These are phyloP conservation scores for Ariopsis seemanni DNA, from an alignment of 2,113 vertebrate genomes.

Conservation along the genomic window DNA sequence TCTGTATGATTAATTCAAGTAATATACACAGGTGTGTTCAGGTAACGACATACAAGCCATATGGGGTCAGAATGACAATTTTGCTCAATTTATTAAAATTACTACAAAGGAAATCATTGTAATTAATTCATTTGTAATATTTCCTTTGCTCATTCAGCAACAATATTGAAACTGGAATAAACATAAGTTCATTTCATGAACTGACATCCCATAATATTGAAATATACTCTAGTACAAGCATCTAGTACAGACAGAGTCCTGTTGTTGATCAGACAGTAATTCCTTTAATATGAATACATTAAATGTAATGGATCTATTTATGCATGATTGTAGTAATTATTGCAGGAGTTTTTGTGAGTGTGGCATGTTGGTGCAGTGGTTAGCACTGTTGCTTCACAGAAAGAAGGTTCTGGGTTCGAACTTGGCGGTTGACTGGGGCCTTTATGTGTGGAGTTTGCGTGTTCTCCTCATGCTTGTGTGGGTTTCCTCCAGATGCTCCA, in stretches of 20 bases:
- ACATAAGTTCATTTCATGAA: background rate
- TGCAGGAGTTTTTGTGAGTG: background rate
- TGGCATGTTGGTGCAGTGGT: too few species aligned
- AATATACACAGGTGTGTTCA: background rate
- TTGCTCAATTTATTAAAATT: background rate
- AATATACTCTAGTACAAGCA: too few species aligned
- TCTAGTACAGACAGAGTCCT: too few species aligned
- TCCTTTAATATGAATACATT: background rate
- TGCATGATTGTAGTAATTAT: background rate
- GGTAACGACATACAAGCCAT: background rate
- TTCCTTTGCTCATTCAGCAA: background rate
- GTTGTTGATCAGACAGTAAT: too few species aligned
- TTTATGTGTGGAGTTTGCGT: too few species aligned
- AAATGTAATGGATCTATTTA: background rate
- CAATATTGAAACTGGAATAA: background rate
- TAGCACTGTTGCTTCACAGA: too few species aligned
- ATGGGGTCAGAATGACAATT: background rate
- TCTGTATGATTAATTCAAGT: background rate
- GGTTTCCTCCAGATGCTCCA: too few species aligned
- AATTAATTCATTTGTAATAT: background rate
- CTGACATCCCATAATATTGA: background rate
- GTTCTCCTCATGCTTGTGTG: too few species aligned
- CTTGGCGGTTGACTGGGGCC: too few species aligned
- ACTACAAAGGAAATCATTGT: background rate
- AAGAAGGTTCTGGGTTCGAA: too few species aligned